Base-by-base conservation (phyloP, 2,888 invertebrate species). In the Coecobrya sp. region DNA sequence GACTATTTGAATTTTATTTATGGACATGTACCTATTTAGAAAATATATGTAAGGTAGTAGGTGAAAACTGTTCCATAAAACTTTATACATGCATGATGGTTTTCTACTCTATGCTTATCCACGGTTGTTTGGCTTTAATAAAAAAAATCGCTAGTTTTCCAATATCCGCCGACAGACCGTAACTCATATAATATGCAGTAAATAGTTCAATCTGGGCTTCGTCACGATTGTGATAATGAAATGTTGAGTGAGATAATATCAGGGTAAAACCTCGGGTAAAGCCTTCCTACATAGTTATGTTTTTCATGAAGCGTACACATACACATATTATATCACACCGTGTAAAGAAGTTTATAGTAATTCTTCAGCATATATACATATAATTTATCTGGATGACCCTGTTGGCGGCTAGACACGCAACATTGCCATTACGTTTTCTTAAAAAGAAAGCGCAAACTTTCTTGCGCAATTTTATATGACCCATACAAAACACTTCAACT, bases 351-450 rank as follows among this genome's bases (percentile, higher is more conserved):
- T 36, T 36, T 4, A 2, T 2, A 36, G 36, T 36, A 36, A 36
- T 4, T 36, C 2, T 36, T 36, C 36, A 36, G 36, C 36, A 36
- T 36, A 36, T 36, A 36, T n/a, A 42, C 4, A 13, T 55, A n/a
- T 59, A 59, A 59, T 19, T 2, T 73, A 25, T 11, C 73, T 36
- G n/a, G 0, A 30, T 30, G 81, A 81, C 81, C 81, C 55, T 55
- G 52, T 49, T 49, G n/a, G 52, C 27, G 25, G 52, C 30, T 55
- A 52, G 27, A 49, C 81, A 81, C 55, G 81, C 81, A 81, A 81
- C 19, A 55, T 55, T 52, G 81, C 30, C 49, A 81, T 81, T 81
- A 81, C n/a, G 27, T 27, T 52, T 36, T 81, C 73, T 45, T 73
- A 11, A 45, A 11, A 45, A 45, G 45, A 73, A 73, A 36, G 30